Percentiles rank a stretch among this genome's conserved stretches.
Evolutionary conservation across 2,113 vertebrate species (phyloP).

Genomic region (Mandrillus leucophaeus): DNA sequence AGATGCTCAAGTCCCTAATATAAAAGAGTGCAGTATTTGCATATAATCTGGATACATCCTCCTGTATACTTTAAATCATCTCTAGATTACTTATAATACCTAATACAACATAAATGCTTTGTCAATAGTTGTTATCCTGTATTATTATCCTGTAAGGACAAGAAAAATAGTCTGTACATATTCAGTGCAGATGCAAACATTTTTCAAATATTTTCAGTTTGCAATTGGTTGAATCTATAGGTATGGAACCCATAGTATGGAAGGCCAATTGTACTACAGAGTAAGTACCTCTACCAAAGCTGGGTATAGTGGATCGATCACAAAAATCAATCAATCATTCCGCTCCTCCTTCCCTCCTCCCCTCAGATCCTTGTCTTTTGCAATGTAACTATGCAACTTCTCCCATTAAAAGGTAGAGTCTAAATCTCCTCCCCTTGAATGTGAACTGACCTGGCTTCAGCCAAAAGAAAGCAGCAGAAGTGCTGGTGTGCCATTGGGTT

Average conservation of each 20-base stretch:
- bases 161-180: not conserved
- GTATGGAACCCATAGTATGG: not conserved
- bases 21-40: not conserved
- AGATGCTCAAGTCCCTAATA: not conserved
- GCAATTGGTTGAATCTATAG: not conserved
- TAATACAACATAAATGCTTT: not conserved
- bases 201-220: not conserved
- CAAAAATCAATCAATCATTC: accelerated
- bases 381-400: not conserved
- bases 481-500: not conserved
- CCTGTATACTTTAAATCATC: not conserved
- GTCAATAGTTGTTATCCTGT: not conserved
- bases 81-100: not conserved
- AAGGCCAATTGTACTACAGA: not conserved
- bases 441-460: not conserved
- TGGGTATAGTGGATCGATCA: accelerated
- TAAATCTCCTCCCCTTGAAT: not conserved
- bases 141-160: not conserved
- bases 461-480: not conserved
- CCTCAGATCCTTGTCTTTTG: not conserved
- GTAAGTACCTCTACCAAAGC: no score
- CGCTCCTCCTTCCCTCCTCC: not conserved
- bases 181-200: not conserved
- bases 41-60: not conserved
- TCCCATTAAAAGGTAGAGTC: not conserved